Percentiles rank a stretch among this genome's conserved stretches.
phyloP scores from a whole-genome alignment of 2,888 invertebrate species.

The Apoda limacodes region DNA sequence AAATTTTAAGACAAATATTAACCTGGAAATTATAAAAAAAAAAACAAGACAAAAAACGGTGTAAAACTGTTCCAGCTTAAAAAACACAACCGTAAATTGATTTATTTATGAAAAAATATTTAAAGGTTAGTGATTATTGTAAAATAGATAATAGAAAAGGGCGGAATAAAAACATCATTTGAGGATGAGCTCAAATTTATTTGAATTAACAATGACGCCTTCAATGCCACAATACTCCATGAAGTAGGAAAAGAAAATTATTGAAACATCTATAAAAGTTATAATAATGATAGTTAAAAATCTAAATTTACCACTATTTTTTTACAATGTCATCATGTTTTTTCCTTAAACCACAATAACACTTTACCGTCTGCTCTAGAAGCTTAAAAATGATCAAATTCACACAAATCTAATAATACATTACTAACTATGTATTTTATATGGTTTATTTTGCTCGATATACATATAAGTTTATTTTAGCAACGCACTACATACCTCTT shows the following conservation, averaged over 20 bases:
- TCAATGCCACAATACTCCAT: constrained; percentile 68
- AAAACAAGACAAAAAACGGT: constrained; percentile 24
- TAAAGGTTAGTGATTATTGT: too few species aligned
- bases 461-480: constrained; percentile 55
- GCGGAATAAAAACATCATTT: constrained; percentile 59
- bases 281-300: constrained; percentile 69
- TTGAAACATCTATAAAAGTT: constrained; percentile 71
- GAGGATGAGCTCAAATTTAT: constrained; percentile 69
- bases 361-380: constrained; percentile 64
- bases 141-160: too few species aligned
- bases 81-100: too few species aligned
- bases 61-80: too few species aligned
- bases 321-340: constrained; percentile 70
- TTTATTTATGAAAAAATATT: too few species aligned
- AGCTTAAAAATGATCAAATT: constrained; percentile 67
- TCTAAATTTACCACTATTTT: constrained; percentile 69
- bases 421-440: constrained; percentile 67
- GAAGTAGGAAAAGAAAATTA: constrained; percentile 67
- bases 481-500: constrained; percentile 42
- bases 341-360: constrained; percentile 67
- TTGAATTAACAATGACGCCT: constrained; percentile 69
- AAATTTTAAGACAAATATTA: constrained; percentile 35
- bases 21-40: constrained; percentile 37
- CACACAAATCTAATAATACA: constrained; percentile 71
- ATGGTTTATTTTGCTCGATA: constrained; percentile 66